Evolutionary conservation across 1,140 invertebrate genomes (phyloP).

Genomic region (Cyphomyrmex costatus): DNA sequence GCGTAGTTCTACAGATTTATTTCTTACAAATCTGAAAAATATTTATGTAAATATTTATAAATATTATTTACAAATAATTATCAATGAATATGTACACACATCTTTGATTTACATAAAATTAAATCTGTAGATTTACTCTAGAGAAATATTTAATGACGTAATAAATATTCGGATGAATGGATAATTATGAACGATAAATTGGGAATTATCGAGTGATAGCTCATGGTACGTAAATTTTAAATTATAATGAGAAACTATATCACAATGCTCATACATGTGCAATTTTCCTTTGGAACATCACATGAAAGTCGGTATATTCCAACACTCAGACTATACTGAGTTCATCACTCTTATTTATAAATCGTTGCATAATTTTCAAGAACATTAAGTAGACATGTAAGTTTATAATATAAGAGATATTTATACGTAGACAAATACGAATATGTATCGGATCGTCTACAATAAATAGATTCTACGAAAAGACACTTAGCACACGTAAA

Average conservation of each 20-base stretch:
- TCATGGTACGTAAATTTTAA: constrained; percentile 35
- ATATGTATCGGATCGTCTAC: constrained; percentile 34
- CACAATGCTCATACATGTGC: constrained; percentile 13
- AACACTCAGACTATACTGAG: background rate
- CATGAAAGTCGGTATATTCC: background rate
- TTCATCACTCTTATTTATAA: constrained; percentile 18
- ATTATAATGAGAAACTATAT: constrained; percentile 28
- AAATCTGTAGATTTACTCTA: constrained; percentile 33
- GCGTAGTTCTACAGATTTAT: constrained; percentile 27
- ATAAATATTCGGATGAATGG: background rate
- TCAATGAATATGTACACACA: background rate
- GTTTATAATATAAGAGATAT: constrained; percentile 24
- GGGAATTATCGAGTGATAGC: background rate
- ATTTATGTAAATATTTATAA: constrained; percentile 32
- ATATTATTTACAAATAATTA: constrained; percentile 21
- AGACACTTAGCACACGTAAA: constrained; percentile 41
- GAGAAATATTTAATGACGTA: constrained; percentile 2
- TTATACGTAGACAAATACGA: constrained; percentile 25
- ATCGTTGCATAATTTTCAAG: constrained; percentile 23
- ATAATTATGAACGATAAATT: background rate
- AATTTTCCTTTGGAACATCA: constrained; percentile 15
- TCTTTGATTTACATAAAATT: constrained; percentile 14
- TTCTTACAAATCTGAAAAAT: constrained; percentile 18
- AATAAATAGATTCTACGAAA: constrained; percentile 26
- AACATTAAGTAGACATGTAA: background rate